Evolutionary conservation across 2,113 vertebrate species (phyloP).

Genomic region (Hydrolagus affinis): DNA sequence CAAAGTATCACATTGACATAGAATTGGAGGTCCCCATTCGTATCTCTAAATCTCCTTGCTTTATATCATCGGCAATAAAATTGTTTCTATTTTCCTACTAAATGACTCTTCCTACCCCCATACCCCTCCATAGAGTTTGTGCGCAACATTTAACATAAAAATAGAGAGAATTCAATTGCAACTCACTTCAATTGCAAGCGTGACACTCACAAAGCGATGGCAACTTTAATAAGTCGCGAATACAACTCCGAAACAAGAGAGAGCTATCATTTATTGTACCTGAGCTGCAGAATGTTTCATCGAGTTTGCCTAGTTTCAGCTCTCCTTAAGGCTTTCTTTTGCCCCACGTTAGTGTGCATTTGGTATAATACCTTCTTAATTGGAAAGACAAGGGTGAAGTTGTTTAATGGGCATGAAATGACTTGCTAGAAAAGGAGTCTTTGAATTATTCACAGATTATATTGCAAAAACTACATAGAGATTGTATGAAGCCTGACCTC

Average conservation of each 20-base stretch:
- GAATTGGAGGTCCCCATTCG: no score
- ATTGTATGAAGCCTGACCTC: neutral
- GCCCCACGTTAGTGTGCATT: neutral
- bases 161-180: no score
- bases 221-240: neutral
- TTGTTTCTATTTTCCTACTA: no score
- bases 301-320: neutral
- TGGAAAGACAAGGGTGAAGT: neutral
- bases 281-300: neutral
- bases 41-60: no score
- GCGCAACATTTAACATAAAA: no score
- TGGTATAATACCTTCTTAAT: neutral
- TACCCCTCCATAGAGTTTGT: no score
- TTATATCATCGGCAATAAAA: no score
- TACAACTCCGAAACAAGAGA: neutral
- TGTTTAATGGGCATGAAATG: conserved; percentile 15
- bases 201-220: neutral
- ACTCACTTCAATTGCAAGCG: no score
- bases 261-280: neutral
- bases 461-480: neutral
- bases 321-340: no score
- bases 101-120: no score
- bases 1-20: no score
- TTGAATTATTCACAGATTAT: conserved; percentile 22
- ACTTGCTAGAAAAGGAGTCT: conserved; percentile 8